phyloP scores from a whole-genome alignment of 2,113 vertebrate species.

The Eublepharis macularius region DNA sequence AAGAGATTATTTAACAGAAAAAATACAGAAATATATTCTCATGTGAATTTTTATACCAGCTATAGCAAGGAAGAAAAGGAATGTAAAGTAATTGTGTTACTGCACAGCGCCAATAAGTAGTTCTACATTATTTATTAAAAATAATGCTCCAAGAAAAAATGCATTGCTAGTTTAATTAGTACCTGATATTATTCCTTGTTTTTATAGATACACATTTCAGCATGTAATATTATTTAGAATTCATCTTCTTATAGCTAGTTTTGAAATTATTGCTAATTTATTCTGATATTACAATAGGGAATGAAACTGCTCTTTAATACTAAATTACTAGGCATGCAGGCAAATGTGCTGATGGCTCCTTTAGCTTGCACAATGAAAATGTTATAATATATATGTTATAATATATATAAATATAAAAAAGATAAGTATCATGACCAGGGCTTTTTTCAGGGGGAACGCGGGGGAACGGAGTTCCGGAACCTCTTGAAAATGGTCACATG shows the following conservation, averaged over 20 bases:
- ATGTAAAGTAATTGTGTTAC: not conserved
- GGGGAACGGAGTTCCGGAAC: too few relatives aligned
- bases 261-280: not conserved
- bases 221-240: not conserved
- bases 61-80: not conserved
- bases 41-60: not conserved
- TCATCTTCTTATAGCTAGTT: not conserved
- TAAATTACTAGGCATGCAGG: not conserved
- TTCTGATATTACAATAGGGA: not conserved
- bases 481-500: too few relatives aligned
- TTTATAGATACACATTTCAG: not conserved
- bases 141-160: not conserved
- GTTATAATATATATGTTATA: not conserved
- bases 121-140: not conserved
- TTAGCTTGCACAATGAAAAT: not conserved
- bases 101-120: not conserved
- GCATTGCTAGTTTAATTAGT: not conserved
- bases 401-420: too few relatives aligned
- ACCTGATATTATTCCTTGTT: not conserved
- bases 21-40: not conserved
- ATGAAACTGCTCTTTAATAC: not conserved
- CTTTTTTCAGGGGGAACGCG: too few relatives aligned
- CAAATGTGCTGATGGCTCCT: not conserved
- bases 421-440: too few relatives aligned
- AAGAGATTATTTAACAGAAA: not conserved